Evolutionary conservation across 2,888 invertebrate genomes (phyloP).

Genomic region (Tetheella fluctuosa): DNA sequence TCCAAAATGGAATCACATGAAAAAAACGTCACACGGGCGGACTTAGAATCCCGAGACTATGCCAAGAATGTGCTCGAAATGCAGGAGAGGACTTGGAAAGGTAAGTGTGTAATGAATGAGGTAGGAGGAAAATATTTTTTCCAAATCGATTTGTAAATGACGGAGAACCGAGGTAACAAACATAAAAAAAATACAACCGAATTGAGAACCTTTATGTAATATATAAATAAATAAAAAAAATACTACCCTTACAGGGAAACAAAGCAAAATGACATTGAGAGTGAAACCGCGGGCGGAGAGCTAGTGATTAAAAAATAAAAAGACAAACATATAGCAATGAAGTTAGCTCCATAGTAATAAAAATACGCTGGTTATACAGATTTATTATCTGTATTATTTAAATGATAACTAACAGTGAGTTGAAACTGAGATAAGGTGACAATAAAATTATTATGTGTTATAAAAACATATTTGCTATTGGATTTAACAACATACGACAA

Average conservation of each 20-base stretch:
- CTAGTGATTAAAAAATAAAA: not conserved
- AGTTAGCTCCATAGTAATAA: too few species aligned
- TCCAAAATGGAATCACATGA: conserved; percentile 81
- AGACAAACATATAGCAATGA: not conserved
- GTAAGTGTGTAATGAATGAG: conserved; percentile 26
- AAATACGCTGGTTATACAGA: too few species aligned
- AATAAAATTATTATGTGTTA: not conserved
- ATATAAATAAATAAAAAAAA: too few species aligned
- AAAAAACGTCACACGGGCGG: conserved; percentile 44
- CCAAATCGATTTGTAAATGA: too few species aligned
- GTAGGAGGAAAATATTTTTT: too few species aligned
- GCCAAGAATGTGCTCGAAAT: conserved; percentile 44
- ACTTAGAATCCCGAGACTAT: conserved; percentile 35
- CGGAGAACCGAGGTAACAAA: too few species aligned
- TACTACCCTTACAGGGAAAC: too few species aligned
- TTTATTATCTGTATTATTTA: too few species aligned
- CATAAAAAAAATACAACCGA: too few species aligned
- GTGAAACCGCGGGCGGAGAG: too few species aligned
- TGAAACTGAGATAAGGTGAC: not conserved
- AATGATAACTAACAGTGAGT: not conserved
- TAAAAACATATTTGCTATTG: not conserved
- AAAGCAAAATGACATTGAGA: too few species aligned
- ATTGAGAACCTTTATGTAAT: too few species aligned
- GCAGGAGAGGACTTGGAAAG: conserved; percentile 27
- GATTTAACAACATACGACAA: not conserved